Evolutionary conservation across 2,888 invertebrate genomes (phyloP).

Genomic region (Athripsodes cinereus): DNA sequence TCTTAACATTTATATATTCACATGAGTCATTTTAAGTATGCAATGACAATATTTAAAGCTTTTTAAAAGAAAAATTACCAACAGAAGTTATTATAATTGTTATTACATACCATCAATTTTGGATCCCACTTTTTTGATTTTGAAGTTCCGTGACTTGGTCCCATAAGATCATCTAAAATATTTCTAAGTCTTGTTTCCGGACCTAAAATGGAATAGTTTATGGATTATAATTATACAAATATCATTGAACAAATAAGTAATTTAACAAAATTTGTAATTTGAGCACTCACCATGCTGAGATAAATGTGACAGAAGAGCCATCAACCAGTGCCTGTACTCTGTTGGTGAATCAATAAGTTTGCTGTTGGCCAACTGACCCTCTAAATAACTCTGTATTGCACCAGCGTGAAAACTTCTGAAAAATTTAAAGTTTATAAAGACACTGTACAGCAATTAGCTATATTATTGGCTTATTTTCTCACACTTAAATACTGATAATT

Average conservation of each 20-base stretch:
- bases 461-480: too few relatives aligned
- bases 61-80: too few relatives aligned
- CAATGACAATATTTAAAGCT: too few relatives aligned
- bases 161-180: constrained; percentile 73
- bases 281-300: constrained; percentile 56
- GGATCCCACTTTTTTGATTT: constrained; percentile 53
- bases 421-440: background rate
- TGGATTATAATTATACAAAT: too few relatives aligned
- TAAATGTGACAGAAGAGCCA: constrained; percentile 49
- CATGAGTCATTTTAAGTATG: too few relatives aligned
- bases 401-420: constrained; percentile 36
- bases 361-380: constrained; percentile 68
- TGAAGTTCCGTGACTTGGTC: constrained; percentile 62
- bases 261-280: background rate
- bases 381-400: constrained; percentile 57
- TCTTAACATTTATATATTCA: too few relatives aligned
- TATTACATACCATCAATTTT: constrained; percentile 53
- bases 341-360: constrained; percentile 60
- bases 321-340: constrained; percentile 75
- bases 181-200: constrained; percentile 65
- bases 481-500: too few relatives aligned
- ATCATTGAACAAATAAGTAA: too few relatives aligned
- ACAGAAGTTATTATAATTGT: too few relatives aligned
- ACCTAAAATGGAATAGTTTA: constrained; percentile 37
- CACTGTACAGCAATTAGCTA: too few relatives aligned